Evolutionary conservation across 1,140 invertebrate genomes (phyloP), one percentile per base, ranked within the genome.

Genomic region (Antheraea mylitta): DNA sequence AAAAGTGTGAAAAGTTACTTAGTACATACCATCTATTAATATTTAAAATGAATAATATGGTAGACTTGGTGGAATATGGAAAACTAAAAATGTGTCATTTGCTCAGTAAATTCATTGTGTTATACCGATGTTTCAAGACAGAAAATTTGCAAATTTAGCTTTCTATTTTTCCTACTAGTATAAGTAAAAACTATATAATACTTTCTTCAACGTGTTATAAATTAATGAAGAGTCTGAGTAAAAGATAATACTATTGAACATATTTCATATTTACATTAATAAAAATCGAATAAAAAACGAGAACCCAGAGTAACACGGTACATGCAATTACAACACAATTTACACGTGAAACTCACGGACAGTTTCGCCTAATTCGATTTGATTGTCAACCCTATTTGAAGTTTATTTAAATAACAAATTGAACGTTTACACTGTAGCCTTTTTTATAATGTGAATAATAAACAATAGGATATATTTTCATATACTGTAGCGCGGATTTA

Each of bases 331-430:
- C 77, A 74, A 70, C 70, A 75, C 79, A 79, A 81, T 83, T 83
- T 81, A 80, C 79, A 75, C 78, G 74, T 69, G 38, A 67, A 64
- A 38, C 66, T 68, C 71, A 71, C 79, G 66, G 75, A 75, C 78
- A 76, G 82, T 83, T 75, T 78, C 71, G 67, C 76, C 78, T 85
- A 85, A 85, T 87, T 87, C 79, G 78, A 87, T 87, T 81, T 83
- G 77, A 84, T 87, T 87, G 82, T 87, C 85, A 81, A 79, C 77
- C 81, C 77, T 78, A 68, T 74, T 80, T 74, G 74, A 76, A 75
- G 76, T 80, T 79, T 81, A 82, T 85, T 82, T 83, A 82, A 83
- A 86, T 79, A 77, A 75, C 71, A 53, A 74, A 75, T 78, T 68
- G 61, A 11, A 30, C 19, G 61, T 37, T 63, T 63, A 30, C 61